These are phyloP conservation scores for Forpus xanthops DNA, from an alignment of 2,797 vertebrate genomes.

Conservation along the genomic window DNA sequence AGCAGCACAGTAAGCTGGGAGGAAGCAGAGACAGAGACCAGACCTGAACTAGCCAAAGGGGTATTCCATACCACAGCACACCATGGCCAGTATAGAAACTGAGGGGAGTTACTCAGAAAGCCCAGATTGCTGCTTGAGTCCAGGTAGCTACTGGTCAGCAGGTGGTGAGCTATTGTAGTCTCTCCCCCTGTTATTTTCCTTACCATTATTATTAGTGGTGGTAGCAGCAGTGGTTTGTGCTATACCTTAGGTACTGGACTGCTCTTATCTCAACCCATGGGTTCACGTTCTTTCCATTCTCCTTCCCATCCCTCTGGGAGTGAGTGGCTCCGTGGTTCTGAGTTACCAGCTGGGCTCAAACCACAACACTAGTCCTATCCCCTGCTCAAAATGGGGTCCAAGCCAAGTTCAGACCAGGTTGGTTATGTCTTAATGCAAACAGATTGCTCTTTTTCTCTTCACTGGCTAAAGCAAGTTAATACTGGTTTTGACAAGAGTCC, in stretches of 20 bases:
- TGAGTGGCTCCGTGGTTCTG: background rate
- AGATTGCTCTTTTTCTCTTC: background rate
- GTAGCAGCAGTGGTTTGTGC: background rate
- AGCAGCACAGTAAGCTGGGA: background rate
- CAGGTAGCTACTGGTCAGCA: background rate
- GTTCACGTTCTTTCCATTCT: background rate
- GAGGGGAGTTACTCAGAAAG: accelerated
- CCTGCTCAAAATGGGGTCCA: background rate
- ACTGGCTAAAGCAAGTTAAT: background rate
- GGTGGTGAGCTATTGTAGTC: background rate
- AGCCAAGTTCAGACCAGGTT: background rate
- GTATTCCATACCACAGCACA: background rate
- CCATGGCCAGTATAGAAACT: background rate
- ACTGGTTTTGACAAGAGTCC: background rate
- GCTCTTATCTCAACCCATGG: background rate
- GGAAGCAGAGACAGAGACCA: background rate
- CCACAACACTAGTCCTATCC: background rate
- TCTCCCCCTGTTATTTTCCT: background rate
- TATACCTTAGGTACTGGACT: background rate
- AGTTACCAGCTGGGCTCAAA: background rate
- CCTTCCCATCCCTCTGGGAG: background rate
- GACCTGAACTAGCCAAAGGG: background rate
- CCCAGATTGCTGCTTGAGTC: background rate
- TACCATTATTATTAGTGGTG: background rate
- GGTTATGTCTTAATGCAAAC: background rate